Conservation (phyloP, 2,113 vertebrate species). For the Lynx canadensis region DNA sequence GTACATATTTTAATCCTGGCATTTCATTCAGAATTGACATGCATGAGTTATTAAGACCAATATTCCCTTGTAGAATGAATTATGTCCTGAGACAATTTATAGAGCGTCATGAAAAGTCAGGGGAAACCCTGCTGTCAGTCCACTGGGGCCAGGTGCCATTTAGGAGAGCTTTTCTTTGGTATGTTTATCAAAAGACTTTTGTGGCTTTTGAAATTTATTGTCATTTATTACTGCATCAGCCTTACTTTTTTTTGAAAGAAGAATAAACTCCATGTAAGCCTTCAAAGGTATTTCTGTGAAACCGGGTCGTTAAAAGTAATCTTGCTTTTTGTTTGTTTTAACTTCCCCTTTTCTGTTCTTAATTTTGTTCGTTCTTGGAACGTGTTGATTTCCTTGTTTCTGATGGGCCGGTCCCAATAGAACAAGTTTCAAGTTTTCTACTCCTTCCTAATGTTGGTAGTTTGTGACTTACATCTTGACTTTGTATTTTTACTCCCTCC, state of each 20-base stretch:
- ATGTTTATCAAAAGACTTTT: background rate
- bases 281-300: conserved; percentile 5
- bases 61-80: background rate
- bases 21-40: background rate
- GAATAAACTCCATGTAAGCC: background rate
- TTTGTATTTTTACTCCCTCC: background rate
- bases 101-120: background rate
- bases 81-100: background rate
- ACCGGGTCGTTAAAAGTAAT: background rate
- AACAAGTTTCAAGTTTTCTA: background rate
- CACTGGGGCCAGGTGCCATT: background rate
- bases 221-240: background rate
- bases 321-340: background rate
- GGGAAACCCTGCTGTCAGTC: background rate
- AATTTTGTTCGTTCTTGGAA: background rate
- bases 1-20: background rate
- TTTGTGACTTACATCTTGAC: background rate
- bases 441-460: background rate
- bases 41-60: background rate
- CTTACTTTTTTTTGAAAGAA: background rate
- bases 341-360: background rate
- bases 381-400: background rate
- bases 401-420: background rate
- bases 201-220: background rate
- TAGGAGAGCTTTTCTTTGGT: background rate